Evolutionary conservation across 2,113 vertebrate species (phyloP), one percentile per base, ranked within the genome.

Genomic region (Gnathonemus echidnorhynchus): DNA sequence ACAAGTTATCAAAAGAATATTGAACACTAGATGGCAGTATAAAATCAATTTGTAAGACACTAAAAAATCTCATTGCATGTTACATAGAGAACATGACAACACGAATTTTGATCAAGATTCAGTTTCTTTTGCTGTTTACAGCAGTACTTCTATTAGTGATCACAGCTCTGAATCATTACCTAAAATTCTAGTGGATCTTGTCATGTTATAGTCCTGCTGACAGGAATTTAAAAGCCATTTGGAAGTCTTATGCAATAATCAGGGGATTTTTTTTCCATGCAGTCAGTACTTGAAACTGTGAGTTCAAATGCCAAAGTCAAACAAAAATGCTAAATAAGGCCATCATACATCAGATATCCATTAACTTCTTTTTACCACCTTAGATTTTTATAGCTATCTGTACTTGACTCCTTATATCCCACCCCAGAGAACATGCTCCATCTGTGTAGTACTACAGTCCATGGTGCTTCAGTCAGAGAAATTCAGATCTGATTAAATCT

Each of bases 1-100:
- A n/a, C 56, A 35, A 74, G 11, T 35, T 31, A 74, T 11, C 11
- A 31, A 74, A 74, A 74, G 31, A 80, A 42, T 42, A 80, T 42
- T 42, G 49, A 56, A 10, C 88, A 89, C 88, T 83, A 89, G 88
- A 84, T 89, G 88, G 88, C 74, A 83, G 48, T 56, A 49, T 56
- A 66, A 46, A 90, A 66, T 49, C 27, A 42, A 35, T 8, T 86
- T 42, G n/a, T 42, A 86, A 10, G 24, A 15, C 70, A 42, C 42
- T 21, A n/a, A 58, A 89, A n/a, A 83, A 83, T 50, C 70, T 74
- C 19, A 11, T 4, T 17, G 8, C 46, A 10, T n/a, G 49, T 27
- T 31, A 31, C n/a, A 13, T 27, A 5, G 86, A 17, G 31, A 21
- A 53, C 17, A 31, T 53, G 50, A 50, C 31, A 50, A 19, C 70